These are phyloP conservation scores for Drosophila peninsularis DNA, from an alignment of 2,888 invertebrate species.

Conservation along the genomic window DNA sequence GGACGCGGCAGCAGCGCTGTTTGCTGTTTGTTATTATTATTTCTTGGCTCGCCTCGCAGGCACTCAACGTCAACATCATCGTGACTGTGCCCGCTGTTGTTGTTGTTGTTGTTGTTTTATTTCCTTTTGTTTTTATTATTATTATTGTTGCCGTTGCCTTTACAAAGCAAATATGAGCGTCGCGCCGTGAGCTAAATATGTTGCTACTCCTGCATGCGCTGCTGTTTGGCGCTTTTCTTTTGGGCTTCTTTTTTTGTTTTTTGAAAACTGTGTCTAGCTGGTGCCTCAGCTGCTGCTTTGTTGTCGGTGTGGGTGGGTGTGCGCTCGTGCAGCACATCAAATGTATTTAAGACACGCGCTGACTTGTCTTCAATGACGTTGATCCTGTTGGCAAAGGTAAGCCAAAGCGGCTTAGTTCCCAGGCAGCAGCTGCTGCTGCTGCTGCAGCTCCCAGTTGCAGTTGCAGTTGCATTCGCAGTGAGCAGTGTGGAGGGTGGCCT, in stretches of 20 bases:
- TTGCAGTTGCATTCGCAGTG: slow-evolving; percentile 15
- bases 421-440: slow-evolving; percentile 13
- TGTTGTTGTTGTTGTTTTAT: slow-evolving; percentile 40
- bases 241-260: slow-evolving; percentile 7
- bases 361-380: slow-evolving; percentile 55
- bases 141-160: slow-evolving; percentile 63
- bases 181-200: slow-evolving; percentile 76
- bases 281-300: slow-evolving; percentile 35
- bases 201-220: slow-evolving; percentile 59
- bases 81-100: slow-evolving; percentile 31
- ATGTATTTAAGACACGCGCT: slow-evolving; percentile 63
- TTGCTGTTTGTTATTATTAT: slow-evolving; percentile 78
- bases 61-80: slow-evolving; percentile 65
- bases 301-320: too few relatives aligned
- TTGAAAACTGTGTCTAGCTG: slow-evolving; percentile 45
- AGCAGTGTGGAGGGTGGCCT: slow-evolving; percentile 22
- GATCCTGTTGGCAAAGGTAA: slow-evolving; percentile 68
- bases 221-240: slow-evolving; percentile 14
- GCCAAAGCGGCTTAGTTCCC: slow-evolving; percentile 70
- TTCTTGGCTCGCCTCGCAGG: slow-evolving; percentile 65
- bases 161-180: slow-evolving; percentile 75
- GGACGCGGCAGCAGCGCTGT: slow-evolving; percentile 36
- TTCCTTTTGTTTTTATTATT: slow-evolving; percentile 60
- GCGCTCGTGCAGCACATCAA: slow-evolving; percentile 29
- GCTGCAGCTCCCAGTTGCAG: neutral